phyloP scores from a whole-genome alignment of 1,140 invertebrate genomes.

The Bombus affinis region DNA sequence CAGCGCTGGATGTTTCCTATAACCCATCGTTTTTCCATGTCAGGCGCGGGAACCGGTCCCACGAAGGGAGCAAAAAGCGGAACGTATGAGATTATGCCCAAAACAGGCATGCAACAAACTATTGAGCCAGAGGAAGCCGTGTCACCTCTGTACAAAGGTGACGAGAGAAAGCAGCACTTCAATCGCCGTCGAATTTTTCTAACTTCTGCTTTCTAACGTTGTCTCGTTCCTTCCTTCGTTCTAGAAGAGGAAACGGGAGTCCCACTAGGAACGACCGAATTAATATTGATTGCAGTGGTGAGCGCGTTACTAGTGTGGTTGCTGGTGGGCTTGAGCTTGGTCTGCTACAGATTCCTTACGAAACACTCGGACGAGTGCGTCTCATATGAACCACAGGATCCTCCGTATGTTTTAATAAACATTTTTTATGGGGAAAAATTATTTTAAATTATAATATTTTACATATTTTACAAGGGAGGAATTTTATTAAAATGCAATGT shows the following conservation, averaged over 20 bases:
- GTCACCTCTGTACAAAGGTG: conserved; percentile 58
- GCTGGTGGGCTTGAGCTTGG: conserved; percentile 67
- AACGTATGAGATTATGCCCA: conserved; percentile 64
- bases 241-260: conserved; percentile 22
- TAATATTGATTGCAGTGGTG: conserved; percentile 69
- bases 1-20: too few species aligned
- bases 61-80: conserved; percentile 40
- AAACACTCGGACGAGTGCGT: conserved; percentile 59
- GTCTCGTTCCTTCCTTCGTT: neutral
- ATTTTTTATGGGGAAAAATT: neutral
- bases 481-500: neutral
- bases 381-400: conserved; percentile 56
- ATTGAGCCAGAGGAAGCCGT: conserved; percentile 21
- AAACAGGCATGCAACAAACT: conserved; percentile 34
- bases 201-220: neutral
- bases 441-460: too few species aligned
- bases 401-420: conserved; percentile 51
- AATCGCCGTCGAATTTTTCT: neutral
- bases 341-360: conserved; percentile 68
- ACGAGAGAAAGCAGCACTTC: conserved; percentile 35
- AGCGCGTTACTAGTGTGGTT: conserved; percentile 69
- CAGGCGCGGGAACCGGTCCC: conserved; percentile 35
- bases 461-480: neutral
- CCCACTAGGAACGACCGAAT: conserved; percentile 59
- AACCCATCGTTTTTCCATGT: conserved; percentile 27